Percentiles rank a stretch among this genome's conserved stretches.
Evolutionary conservation across 2,113 vertebrate genomes (phyloP).

Genomic region (Malurus cyaneus): DNA sequence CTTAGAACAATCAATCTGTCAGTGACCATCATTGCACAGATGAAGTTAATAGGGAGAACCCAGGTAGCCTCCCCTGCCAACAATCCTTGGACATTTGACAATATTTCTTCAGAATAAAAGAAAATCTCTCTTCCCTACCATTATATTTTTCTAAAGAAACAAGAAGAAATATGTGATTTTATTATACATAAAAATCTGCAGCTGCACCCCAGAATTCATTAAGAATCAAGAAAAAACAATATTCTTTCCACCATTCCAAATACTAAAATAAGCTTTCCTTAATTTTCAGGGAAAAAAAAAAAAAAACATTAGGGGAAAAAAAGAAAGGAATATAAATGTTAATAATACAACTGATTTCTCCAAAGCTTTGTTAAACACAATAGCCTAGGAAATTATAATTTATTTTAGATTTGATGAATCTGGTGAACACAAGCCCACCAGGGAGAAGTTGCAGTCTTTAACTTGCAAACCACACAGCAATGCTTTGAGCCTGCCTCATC

Average conservation of each 20-base stretch:
- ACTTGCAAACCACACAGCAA: constrained; percentile 42
- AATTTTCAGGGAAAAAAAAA: constrained; percentile 69
- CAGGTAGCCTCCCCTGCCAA: not conserved
- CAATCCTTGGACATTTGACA: not conserved
- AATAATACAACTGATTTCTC: constrained; percentile 68
- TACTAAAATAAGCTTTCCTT: constrained; percentile 64
- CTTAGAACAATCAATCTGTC: not conserved
- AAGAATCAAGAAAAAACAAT: constrained; percentile 51
- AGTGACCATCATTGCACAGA: not conserved
- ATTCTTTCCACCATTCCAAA: constrained; percentile 54
- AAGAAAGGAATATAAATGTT: constrained; percentile 71
- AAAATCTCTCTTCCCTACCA: not conserved
- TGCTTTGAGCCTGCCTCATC: constrained; percentile 23
- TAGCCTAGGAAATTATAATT: constrained; percentile 62
- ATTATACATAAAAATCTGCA: constrained; percentile 24
- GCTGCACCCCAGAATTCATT: constrained; percentile 59
- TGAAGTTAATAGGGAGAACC: not conserved
- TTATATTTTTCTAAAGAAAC: not conserved
- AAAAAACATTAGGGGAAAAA: constrained; percentile 61
- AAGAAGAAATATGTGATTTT: not conserved
- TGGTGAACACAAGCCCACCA: constrained; percentile 12
- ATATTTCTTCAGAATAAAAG: not conserved
- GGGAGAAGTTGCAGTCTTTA: constrained; percentile 33
- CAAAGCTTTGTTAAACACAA: constrained; percentile 66
- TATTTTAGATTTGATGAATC: constrained; percentile 52